These are phyloP conservation scores for Lycaon pictus DNA, from an alignment of 2,113 vertebrate genomes.

Conservation along the genomic window DNA sequence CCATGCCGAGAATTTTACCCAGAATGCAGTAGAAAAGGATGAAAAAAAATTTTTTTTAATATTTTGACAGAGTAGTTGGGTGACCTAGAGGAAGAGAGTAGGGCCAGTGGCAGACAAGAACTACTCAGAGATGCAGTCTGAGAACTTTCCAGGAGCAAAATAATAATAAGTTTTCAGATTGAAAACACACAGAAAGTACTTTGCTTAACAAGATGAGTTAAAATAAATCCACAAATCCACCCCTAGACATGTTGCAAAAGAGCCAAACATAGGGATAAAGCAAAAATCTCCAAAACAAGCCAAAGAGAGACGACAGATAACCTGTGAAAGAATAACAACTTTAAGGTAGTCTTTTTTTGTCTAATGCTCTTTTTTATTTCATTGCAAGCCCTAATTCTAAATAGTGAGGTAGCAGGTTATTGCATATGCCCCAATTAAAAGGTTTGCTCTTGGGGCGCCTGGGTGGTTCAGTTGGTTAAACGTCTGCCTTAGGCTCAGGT, in stretches of 20 bases:
- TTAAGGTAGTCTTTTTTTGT: neutral
- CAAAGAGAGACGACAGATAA: neutral
- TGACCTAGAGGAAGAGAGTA: neutral
- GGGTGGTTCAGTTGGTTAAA: neutral
- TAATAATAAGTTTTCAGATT: neutral
- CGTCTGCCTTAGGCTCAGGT: neutral
- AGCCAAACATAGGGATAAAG: neutral
- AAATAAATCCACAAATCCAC: constrained; percentile 19
- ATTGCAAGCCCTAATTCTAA: neutral
- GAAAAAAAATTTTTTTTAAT: neutral
- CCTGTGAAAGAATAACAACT: neutral
- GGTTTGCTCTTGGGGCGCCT: neutral
- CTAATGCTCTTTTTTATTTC: neutral
- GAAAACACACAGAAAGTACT: neutral
- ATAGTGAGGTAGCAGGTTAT: neutral
- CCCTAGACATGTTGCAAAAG: neutral
- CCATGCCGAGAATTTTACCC: neutral
- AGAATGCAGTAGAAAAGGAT: neutral
- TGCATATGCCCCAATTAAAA: neutral
- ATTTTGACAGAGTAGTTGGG: neutral
- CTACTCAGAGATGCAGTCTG: neutral
- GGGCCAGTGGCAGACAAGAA: neutral
- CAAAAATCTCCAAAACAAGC: neutral
- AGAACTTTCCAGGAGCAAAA: neutral
- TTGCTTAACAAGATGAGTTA: neutral